phyloP scores from a whole-genome alignment of 2,888 invertebrate genomes.

The Lingula anatina region DNA sequence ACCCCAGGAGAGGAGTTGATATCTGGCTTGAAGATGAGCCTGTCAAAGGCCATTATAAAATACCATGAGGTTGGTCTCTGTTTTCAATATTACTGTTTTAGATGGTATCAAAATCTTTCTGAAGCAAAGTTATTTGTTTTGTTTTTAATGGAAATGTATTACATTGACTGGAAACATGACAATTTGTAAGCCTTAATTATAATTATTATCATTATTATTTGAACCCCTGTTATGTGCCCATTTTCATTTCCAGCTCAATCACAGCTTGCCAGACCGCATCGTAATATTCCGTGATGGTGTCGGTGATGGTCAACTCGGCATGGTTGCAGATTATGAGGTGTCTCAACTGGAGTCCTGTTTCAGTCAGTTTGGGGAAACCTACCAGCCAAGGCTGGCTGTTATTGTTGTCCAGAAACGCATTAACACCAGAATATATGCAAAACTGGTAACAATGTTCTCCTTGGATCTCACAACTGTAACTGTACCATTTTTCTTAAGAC shows the following conservation, averaged over 20 bases:
- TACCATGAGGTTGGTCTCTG: slow-evolving; percentile 59
- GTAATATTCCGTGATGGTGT: slow-evolving; percentile 91
- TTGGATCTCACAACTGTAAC: no score
- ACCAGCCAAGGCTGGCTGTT: slow-evolving; percentile 67
- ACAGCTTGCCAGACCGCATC: slow-evolving; percentile 69
- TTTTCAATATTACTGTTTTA: no score
- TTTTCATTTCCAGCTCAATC: slow-evolving; percentile 53
- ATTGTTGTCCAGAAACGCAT: slow-evolving; percentile 90
- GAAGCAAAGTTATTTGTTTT: no score
- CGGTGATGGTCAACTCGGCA: slow-evolving; percentile 78
- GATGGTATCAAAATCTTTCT: no score
- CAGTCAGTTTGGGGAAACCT: slow-evolving; percentile 50
- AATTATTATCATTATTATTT: no score
- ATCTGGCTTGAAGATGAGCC: slow-evolving; percentile 59
- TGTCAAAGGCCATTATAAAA: slow-evolving; percentile 65
- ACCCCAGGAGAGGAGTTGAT: slow-evolving; percentile 43
- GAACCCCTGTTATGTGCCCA: no score
- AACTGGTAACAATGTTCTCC: slow-evolving; percentile 23
- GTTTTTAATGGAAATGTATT: no score
- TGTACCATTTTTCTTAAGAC: no score
- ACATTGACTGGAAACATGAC: no score
- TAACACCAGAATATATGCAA: slow-evolving; percentile 71
- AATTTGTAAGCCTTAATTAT: no score
- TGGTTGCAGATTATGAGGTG: slow-evolving; percentile 73
- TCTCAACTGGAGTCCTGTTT: slow-evolving; percentile 60